These are phyloP conservation scores for Litoditis marina DNA, from an alignment of 2,888 invertebrate species.

Conservation along the genomic window DNA sequence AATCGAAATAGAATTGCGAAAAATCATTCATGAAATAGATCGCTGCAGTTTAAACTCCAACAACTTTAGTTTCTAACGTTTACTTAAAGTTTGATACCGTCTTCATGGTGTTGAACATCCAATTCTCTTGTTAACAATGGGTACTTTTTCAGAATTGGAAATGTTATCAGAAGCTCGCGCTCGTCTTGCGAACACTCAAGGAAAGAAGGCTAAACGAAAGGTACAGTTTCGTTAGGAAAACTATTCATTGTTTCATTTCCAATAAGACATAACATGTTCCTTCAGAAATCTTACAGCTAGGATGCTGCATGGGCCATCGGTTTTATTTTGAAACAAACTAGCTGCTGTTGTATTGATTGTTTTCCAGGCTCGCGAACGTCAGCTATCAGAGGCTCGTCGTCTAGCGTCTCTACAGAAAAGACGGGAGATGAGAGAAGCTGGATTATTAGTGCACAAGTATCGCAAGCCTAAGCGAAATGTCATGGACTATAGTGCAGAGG, in stretches of 20 bases:
- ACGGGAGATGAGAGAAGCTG: constrained; percentile 93
- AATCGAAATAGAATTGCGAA: too few species aligned
- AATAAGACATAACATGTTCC: too few species aligned
- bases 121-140: too few species aligned
- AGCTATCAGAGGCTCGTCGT: constrained; percentile 91
- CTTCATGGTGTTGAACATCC: too few species aligned
- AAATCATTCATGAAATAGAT: too few species aligned
- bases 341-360: neutral
- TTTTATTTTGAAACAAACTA: neutral
- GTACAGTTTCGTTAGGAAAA: constrained; percentile 3
- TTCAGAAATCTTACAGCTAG: neutral
- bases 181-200: constrained; percentile 95
- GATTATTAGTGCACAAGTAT: constrained; percentile 69
- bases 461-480: constrained; percentile 49
- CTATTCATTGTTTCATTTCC: neutral
- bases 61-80: too few species aligned
- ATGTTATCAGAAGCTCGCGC: constrained; percentile 99
- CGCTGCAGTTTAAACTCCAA: too few species aligned
- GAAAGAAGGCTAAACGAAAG: constrained; percentile 71
- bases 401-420: constrained; percentile 94
- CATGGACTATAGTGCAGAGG: constrained; percentile 90
- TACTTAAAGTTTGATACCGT: too few species aligned
- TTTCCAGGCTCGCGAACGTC: constrained; percentile 82
- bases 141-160: constrained; percentile 82
- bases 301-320: too few species aligned